Base-by-base conservation (phyloP, 2,113 vertebrate species). In the Colaptes auratus region DNA sequence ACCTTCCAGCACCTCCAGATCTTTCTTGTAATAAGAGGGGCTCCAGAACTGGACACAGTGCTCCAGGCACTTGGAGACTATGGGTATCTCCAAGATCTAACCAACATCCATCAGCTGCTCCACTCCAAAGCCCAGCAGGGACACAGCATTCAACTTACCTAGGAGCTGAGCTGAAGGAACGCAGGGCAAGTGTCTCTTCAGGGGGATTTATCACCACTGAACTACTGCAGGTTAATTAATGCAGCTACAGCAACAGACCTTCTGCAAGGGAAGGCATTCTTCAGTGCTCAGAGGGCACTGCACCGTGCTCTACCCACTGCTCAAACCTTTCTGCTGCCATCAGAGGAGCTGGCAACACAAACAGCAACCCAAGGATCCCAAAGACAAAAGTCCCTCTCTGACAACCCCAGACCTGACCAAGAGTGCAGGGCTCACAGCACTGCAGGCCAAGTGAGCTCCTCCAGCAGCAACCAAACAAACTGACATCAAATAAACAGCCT, bases 71-170 rank as follows among this genome's bases (percentile, higher is more conserved):
- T 44, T 44, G 42, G 42, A 44, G 42, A 44, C 15, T 15, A 44
- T 44, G 42, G 15, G 12, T 15, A 44, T 44, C 15, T 44, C 42
- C 42, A 15, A 44, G 42, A 44, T 44, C 15, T 30, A 70, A 50
- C 0, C 0, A 59, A 24, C 9, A n/a, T 0, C 1, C 25, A n/a
- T 33, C 3, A 44, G n/a, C 50, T 65, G 18, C 6, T 58, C 25
- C 46, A 31, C 33, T 12, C 27, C 86, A 60, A 33, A 85, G 77
- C 25, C 55, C 8, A 44, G 12, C 14, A 55, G 28, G 58, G 69
- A 66, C 27, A 23, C 10, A 10, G 12, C 3, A 44, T 25, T 56
- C 19, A 63, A 36, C 10, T 39, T 24, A 39, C 4, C 58, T 27
- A 18, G 0, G 0, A 89, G 55, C 2, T 39, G 39, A 90, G 66